Percentiles rank a stretch among this genome's conserved stretches.
Evolutionary conservation across 53 echinoderm and acorn worm genomes (phyloP).

Genomic region (Stichopus horrens): DNA sequence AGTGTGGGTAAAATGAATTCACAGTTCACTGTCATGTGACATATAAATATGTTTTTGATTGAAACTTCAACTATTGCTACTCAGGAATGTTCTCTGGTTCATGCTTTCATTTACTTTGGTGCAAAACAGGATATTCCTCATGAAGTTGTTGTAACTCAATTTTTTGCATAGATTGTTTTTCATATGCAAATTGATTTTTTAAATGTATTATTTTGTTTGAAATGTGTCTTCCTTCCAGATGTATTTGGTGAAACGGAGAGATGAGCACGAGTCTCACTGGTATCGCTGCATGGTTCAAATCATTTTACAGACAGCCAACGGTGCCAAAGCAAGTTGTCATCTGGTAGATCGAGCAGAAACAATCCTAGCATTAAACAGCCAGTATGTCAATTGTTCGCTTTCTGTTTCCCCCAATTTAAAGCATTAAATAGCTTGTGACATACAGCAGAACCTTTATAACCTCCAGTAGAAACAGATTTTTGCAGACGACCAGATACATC

Average conservation of each 20-base stretch:
- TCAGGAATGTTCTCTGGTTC: too few species aligned
- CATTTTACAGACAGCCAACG: constrained; percentile 1
- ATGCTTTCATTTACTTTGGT: too few species aligned
- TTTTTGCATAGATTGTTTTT: background rate
- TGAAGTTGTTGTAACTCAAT: too few species aligned
- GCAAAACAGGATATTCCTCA: too few species aligned
- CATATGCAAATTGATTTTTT: background rate
- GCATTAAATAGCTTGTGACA: too few species aligned
- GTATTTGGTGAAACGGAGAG: constrained; percentile 20
- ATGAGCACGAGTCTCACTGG: constrained; percentile 21
- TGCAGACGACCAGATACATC: background rate
- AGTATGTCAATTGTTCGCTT: constrained; percentile 53
- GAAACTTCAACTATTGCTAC: too few species aligned
- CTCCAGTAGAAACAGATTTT: background rate
- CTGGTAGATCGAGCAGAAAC: constrained; percentile 80
- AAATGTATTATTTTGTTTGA: too few species aligned
- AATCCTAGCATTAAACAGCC: constrained; percentile 55
- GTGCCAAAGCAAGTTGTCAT: constrained; percentile 58
- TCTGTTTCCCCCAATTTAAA: background rate
- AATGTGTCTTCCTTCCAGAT: background rate
- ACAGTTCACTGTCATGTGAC: too few species aligned
- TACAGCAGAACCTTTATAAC: too few species aligned
- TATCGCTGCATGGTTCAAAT: constrained; percentile 31
- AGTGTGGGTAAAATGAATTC: too few species aligned
- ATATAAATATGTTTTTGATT: too few species aligned